Percentiles rank a stretch among this genome's conserved stretches.
Evolutionary conservation across 2,888 invertebrate species (phyloP).

Genomic region (Lasioglossum vierecki): DNA sequence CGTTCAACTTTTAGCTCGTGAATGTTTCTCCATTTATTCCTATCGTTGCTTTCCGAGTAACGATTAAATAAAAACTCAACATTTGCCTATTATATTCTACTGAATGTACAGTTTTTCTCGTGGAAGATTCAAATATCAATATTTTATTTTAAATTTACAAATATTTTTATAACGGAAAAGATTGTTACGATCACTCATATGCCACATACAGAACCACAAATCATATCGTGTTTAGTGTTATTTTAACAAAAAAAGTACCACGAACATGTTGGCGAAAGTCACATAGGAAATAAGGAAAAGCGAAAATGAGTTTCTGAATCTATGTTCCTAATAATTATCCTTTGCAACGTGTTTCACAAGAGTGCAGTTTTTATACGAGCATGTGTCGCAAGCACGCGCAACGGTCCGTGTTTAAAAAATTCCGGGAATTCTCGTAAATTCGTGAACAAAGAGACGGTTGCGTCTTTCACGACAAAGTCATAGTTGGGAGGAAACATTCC

Average conservation of each 20-base stretch:
- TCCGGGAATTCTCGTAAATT: not conserved
- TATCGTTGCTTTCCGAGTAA: not conserved
- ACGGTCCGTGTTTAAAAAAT: constrained; percentile 1
- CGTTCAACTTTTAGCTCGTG: constrained; percentile 8
- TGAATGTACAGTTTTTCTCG: too few relatives aligned
- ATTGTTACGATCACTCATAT: too few relatives aligned
- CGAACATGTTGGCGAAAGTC: too few relatives aligned
- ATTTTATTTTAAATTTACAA: too few relatives aligned
- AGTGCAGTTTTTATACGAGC: not conserved
- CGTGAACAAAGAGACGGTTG: not conserved
- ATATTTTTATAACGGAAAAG: too few relatives aligned
- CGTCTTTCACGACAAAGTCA: not conserved
- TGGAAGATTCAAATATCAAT: too few relatives aligned
- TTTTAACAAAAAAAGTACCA: too few relatives aligned
- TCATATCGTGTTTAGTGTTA: too few relatives aligned
- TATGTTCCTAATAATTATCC: not conserved
- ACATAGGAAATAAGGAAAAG: too few relatives aligned
- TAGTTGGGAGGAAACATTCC: not conserved
- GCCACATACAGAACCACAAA: too few relatives aligned
- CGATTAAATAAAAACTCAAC: too few relatives aligned
- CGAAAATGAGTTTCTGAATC: not conserved
- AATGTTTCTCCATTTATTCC: not conserved
- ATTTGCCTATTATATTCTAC: too few relatives aligned
- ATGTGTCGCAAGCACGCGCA: constrained; percentile 18
- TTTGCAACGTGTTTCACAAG: not conserved